Base-by-base conservation (phyloP, 2,797 vertebrate genomes). In the Danio choprae region DNA sequence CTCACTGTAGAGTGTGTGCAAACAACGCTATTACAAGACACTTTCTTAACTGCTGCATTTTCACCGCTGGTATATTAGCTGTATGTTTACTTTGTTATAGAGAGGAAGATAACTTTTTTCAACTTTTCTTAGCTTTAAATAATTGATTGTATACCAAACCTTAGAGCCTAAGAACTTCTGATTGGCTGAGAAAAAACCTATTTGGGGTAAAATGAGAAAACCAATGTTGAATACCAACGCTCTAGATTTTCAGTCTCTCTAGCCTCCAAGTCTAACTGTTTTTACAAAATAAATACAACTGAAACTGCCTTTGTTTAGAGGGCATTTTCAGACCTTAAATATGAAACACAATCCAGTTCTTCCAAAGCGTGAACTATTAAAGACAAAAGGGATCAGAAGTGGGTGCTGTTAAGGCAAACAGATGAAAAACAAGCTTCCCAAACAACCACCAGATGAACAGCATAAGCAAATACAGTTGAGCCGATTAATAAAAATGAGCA, bases 371-470 rank as follows among this genome's bases (percentile, higher is more conserved):
- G 15, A 44, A 20, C 7, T 22, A 9, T 29, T 9, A 41, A 63
- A 41, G 8, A 22, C 40, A 55, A 71, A 20, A 15, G 6, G 36
- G 48, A 22, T 51, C 67, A 40, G 6, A 70, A 7, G 55, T 29
- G 2, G 15, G 15, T 59, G 40, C 20, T 73, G 70, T 29, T 36
- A 44, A 58, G 4, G 55, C 18, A 59, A 59, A 59, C 3, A 3
- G 13, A 73, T 59, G 55, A 73, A 73, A 73, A 59, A 59, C 41
- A 59, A 29, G 41, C 18, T 59, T 40, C 41, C 11, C 41, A 36
- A 15, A 29, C 41, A 29, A 22, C 69, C 55, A 73, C 41, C 15
- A 59, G 51, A 41, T 69, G 71, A 70, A 29, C 48, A 53, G n/a
- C 4, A 69, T 38, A 36, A 53, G 29, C 68, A 53, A 55, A 59